These are phyloP conservation scores for Polypterus bichir DNA, from an alignment of 2,113 vertebrate species.

Conservation along the genomic window DNA sequence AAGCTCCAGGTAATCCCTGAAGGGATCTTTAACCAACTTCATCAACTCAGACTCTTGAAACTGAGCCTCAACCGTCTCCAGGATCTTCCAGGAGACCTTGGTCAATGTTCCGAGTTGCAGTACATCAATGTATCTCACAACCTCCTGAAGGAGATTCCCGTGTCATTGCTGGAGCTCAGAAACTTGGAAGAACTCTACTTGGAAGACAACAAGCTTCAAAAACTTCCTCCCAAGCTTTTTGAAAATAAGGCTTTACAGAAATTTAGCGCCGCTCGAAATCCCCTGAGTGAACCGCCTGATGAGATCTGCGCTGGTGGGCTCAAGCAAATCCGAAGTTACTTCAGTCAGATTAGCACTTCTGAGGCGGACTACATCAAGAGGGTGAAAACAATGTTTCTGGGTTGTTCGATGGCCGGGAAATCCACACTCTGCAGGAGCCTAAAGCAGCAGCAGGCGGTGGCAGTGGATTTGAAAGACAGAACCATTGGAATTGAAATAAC, in stretches of 20 bases:
- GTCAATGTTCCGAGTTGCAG: constrained; percentile 29
- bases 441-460: constrained; percentile 20
- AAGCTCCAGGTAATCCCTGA: constrained; percentile 32
- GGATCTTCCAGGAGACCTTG: constrained; percentile 38
- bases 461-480: constrained; percentile 28
- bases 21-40: constrained; percentile 30
- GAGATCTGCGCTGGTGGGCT: constrained; percentile 44
- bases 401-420: constrained; percentile 40
- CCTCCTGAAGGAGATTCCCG: constrained; percentile 28
- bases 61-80: constrained; percentile 42
- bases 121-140: constrained; percentile 50
- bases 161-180: constrained; percentile 30
- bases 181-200: constrained; percentile 33
- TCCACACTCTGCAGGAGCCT: constrained; percentile 49
- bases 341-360: constrained; percentile 29
- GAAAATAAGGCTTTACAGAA: constrained; percentile 23
- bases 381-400: constrained; percentile 53
- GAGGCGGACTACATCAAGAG: constrained; percentile 28
- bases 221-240: constrained; percentile 39
- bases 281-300: constrained; percentile 33
- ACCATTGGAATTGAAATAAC: constrained; percentile 49
- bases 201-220: constrained; percentile 36
- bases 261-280: constrained; percentile 38
- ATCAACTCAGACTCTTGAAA: constrained; percentile 36
- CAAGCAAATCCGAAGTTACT: constrained; percentile 43